Evolutionary conservation across 2,888 invertebrate species (phyloP).

Genomic region (Drosophila mercatorum): DNA sequence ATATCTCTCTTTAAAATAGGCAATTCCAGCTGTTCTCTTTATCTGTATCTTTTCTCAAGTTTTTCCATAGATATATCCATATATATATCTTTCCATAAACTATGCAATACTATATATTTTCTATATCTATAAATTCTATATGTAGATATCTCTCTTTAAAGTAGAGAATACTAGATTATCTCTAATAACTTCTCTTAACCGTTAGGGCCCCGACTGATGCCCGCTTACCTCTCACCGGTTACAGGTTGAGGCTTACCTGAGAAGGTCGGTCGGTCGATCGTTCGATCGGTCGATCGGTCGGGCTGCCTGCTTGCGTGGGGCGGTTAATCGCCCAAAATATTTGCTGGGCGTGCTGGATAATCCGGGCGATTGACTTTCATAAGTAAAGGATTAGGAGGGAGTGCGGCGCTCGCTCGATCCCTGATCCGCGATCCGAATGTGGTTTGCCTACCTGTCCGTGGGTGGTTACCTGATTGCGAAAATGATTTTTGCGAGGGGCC

Average conservation of each 20-base stretch:
- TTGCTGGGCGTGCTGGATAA: slow-evolving; percentile 77
- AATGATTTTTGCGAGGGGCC: slow-evolving; percentile 21
- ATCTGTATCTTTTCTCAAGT: too few species aligned
- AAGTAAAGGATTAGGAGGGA: slow-evolving; percentile 70
- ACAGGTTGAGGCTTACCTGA: not conserved
- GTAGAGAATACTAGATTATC: not conserved
- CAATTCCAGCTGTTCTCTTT: too few species aligned
- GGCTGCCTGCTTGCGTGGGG: slow-evolving; percentile 46
- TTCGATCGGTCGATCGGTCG: too few species aligned
- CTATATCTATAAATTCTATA: too few species aligned
- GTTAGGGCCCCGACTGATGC: not conserved
- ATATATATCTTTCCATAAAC: too few species aligned
- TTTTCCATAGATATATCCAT: too few species aligned
- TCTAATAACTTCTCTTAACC: not conserved
- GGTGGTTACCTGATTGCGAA: slow-evolving; percentile 29
- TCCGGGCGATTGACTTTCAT: slow-evolving; percentile 79
- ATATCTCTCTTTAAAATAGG: too few species aligned
- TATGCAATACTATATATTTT: too few species aligned
- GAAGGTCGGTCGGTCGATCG: slow-evolving; percentile 14
- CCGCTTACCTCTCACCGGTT: not conserved
- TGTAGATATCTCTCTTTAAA: not conserved
- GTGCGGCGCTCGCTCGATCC: slow-evolving; percentile 23
- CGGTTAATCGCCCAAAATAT: slow-evolving; percentile 78
- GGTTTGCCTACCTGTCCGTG: slow-evolving; percentile 47
- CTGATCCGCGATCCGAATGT: slow-evolving; percentile 8